Percentiles rank a stretch among this genome's conserved stretches.
Evolutionary conservation across 2,797 vertebrate species (phyloP).

Genomic region (Phoebastria nigripes): DNA sequence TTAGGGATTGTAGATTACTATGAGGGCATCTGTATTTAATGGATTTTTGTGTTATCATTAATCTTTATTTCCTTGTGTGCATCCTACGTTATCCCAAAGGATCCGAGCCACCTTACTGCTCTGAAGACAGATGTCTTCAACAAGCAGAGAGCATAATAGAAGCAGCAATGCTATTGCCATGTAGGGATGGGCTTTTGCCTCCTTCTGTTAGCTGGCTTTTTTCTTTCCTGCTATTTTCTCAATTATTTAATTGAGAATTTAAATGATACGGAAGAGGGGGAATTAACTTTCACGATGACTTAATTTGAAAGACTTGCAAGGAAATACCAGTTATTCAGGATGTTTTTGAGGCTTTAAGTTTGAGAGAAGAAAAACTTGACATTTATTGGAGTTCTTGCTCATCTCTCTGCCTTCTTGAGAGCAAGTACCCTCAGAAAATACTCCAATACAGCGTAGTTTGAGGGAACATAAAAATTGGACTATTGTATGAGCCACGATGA

Average conservation of each 20-base stretch:
- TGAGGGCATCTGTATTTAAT: background rate
- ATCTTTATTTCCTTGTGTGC: background rate
- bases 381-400: background rate
- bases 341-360: background rate
- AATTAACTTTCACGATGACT: background rate
- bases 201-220: background rate
- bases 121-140: background rate
- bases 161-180: background rate
- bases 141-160: background rate
- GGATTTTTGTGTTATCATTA: background rate
- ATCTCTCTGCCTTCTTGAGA: background rate
- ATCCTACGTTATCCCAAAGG: background rate
- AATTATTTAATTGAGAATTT: conserved; percentile 16
- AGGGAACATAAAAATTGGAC: background rate
- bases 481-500: background rate
- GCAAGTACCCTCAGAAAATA: background rate
- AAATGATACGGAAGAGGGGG: background rate
- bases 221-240: background rate
- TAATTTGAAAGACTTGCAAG: background rate
- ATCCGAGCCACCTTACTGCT: background rate
- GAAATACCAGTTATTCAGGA: background rate
- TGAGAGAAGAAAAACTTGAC: background rate
- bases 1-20: background rate
- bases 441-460: accelerated
- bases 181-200: background rate